phyloP scores from a whole-genome alignment of 1,140 invertebrate genomes.

The Pseudoatta argentina region DNA sequence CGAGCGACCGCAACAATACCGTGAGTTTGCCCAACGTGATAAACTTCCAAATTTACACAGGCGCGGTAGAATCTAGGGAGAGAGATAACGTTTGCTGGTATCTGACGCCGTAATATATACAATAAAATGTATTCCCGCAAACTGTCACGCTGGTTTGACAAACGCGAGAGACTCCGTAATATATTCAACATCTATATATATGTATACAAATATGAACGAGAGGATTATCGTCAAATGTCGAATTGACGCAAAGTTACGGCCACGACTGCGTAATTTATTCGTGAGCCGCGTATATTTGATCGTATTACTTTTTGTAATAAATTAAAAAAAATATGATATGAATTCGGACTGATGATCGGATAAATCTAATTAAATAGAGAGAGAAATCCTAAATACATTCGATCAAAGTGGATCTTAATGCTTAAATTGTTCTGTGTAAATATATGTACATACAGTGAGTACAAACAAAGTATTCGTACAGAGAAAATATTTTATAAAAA shows the following conservation, averaged over 20 bases:
- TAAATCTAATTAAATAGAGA: no score
- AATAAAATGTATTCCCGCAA: constrained; percentile 61
- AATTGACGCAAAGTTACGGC: constrained; percentile 32
- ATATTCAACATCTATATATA: constrained; percentile 50
- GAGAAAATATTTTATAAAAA: no score
- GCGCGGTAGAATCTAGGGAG: constrained; percentile 43
- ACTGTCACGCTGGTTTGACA: constrained; percentile 57
- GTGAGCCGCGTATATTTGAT: background rate
- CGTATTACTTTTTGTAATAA: background rate
- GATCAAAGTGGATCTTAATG: no score
- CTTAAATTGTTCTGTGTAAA: no score
- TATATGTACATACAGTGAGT: no score
- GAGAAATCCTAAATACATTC: no score
- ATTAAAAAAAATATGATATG: no score
- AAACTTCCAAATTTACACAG: constrained; percentile 64
- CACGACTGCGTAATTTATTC: constrained; percentile 31
- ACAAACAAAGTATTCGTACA: no score
- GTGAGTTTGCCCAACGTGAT: constrained; percentile 60
- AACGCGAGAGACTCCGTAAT: constrained; percentile 45
- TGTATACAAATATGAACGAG: constrained; percentile 45
- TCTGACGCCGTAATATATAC: constrained; percentile 60
- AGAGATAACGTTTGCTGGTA: constrained; percentile 59
- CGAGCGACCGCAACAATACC: constrained; percentile 50
- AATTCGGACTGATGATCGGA: no score
- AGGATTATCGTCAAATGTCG: constrained; percentile 47